Evolutionary conservation across 1,140 invertebrate species (phyloP).

Genomic region (Aricia agestis): DNA sequence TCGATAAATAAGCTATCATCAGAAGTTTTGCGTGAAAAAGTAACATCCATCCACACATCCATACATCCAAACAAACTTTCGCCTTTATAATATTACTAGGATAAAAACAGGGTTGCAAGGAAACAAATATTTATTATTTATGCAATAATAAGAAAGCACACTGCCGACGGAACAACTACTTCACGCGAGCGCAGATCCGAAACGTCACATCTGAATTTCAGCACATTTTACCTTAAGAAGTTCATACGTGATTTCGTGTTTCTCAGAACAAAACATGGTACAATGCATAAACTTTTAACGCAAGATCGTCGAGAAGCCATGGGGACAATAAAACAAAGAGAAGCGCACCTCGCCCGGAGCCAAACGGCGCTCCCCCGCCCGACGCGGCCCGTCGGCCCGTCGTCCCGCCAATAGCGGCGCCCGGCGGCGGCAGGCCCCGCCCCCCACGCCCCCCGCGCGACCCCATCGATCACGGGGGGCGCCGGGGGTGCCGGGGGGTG

Average conservation of each 20-base stretch:
- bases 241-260: constrained; percentile 68
- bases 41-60: too few relatives aligned
- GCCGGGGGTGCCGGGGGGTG: constrained; percentile 45
- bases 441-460: constrained; percentile 40
- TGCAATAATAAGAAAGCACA: neutral
- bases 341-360: constrained; percentile 60
- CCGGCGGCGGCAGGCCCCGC: constrained; percentile 38
- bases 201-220: constrained; percentile 52
- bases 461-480: constrained; percentile 59
- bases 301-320: constrained; percentile 70
- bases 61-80: too few relatives aligned
- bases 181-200: constrained; percentile 21
- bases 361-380: constrained; percentile 42
- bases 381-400: constrained; percentile 19
- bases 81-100: too few relatives aligned
- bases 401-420: constrained; percentile 54
- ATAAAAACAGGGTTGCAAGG: too few relatives aligned
- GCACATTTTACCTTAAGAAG: constrained; percentile 65
- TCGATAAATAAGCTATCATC: too few relatives aligned
- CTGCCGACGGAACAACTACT: constrained; percentile 12
- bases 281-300: constrained; percentile 75
- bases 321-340: constrained; percentile 75
- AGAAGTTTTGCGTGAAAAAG: too few relatives aligned
- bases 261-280: constrained; percentile 73
- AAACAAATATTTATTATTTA: too few relatives aligned